A percentile compares a stretch with the other conserved stretches of the same genome.
phyloP scores from a whole-genome alignment of 2,113 vertebrate genomes.

The Notothenia coriiceps region DNA sequence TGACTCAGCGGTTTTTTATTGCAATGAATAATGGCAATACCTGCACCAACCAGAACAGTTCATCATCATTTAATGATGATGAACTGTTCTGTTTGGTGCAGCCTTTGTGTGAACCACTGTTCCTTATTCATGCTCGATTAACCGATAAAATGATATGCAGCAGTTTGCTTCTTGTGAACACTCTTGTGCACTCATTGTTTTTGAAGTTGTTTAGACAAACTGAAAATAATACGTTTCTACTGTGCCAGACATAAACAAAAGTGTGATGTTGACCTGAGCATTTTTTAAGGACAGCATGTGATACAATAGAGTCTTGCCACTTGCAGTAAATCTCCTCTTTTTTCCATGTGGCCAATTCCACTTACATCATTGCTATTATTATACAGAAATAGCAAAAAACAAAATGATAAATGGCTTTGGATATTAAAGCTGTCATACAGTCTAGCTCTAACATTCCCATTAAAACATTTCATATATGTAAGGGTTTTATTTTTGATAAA shows the following conservation, averaged over 20 bases:
- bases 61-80: neutral
- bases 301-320: too few species aligned
- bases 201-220: neutral
- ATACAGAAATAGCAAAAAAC: too few species aligned
- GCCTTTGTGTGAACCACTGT: neutral
- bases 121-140: neutral
- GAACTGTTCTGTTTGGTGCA: neutral
- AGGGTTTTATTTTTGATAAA: neutral
- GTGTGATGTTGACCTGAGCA: too few species aligned
- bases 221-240: neutral
- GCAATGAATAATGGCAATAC: neutral
- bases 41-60: too few species aligned
- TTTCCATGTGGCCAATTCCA: too few species aligned
- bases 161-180: neutral
- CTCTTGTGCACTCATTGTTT: neutral
- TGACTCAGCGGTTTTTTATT: neutral
- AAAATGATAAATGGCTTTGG: neutral
- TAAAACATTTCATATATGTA: neutral
- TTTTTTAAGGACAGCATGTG: too few species aligned
- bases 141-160: neutral
- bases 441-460: neutral
- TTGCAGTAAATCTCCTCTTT: too few species aligned
- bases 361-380: too few species aligned
- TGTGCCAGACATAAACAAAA: too few species aligned
- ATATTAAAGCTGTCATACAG: neutral